Base-by-base conservation (phyloP, 2,888 invertebrate species). In the Orthosia cruda region DNA sequence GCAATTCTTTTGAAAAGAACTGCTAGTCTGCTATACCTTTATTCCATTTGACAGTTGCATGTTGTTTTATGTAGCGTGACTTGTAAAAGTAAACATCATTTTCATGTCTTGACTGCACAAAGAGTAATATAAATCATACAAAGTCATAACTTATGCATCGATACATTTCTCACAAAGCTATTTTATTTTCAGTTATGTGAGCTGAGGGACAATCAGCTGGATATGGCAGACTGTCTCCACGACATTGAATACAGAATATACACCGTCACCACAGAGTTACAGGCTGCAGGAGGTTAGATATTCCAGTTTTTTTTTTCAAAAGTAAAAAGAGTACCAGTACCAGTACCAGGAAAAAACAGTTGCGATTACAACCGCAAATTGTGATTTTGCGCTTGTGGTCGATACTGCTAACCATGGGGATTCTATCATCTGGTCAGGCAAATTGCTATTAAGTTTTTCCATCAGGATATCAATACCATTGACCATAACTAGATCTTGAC, bases 141-240 rank as follows among this genome's bases (percentile, higher is more conserved):
- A 16, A 26, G 5, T 13, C 16, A 23, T 78, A 63, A 78, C 66
- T 80, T 78, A 59, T 69, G 45, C 45, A 47, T 57, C 7, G 15
- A 58, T 40, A 20, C 52, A 49, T 23, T 32, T 73, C 12, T 12
- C 11, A 32, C 18, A 16, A 11, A 18, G 16, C 26, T 20, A 32
- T 20, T 40, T 67, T 66, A 13, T 88, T 89, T 2, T 96, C 40
- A 92, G 97, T 92, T 91, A 76, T 96, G 96, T 80, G 96, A 96
- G 71, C 87, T 98, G n/a, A 93, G 97, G 63, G 98, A 98, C 83
- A 97, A 97, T 80, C 97, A 98, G 92, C 92, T 97, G 4, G 98
- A 98, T 86, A 98, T 97, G 93, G 96, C 97, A 0, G 96, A 97
- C 71, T 97, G 98, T 57, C 95, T 98, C 0, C 96, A 97, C 63